A percentile compares a stretch with the other conserved stretches of the same genome.
Conservation (phyloP, 2,888 invertebrate species). For the Napeogenes inachia region DNA sequence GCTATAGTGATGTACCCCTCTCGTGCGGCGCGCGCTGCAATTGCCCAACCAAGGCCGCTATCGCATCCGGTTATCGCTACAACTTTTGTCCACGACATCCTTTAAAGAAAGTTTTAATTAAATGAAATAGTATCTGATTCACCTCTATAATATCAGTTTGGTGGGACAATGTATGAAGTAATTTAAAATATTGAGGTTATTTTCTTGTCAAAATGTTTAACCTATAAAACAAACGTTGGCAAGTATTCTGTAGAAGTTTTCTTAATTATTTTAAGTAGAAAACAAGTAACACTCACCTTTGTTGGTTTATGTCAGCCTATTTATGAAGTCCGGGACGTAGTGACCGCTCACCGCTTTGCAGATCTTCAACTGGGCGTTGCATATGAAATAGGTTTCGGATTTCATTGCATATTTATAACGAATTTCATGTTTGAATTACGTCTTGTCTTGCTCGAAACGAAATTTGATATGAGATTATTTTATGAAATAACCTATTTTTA, state of each 20-base stretch:
- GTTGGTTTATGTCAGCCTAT: slow-evolving; percentile 11
- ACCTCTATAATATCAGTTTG: not conserved
- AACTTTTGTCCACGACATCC: slow-evolving; percentile 59
- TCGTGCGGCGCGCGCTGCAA: slow-evolving; percentile 79
- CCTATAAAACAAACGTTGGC: not conserved
- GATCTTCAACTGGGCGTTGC: slow-evolving; percentile 39
- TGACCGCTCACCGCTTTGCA: slow-evolving; percentile 18
- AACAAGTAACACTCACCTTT: not conserved
- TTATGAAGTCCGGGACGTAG: slow-evolving; percentile 23
- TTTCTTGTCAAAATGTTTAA: not conserved
- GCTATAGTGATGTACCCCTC: slow-evolving; percentile 86
- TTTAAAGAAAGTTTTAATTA: slow-evolving; percentile 10
- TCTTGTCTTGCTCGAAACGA: slow-evolving; percentile 30
- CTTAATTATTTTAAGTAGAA: not conserved
- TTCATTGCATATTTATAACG: slow-evolving; percentile 70
- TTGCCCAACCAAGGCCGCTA: slow-evolving; percentile 87
- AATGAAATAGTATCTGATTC: slow-evolving; percentile 12
- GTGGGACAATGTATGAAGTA: not conserved
- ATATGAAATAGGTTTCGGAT: slow-evolving; percentile 66
- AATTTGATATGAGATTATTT: slow-evolving; percentile 7
- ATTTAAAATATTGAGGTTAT: not conserved
- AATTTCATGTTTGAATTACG: slow-evolving; percentile 57
- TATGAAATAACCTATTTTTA: too few relatives aligned
- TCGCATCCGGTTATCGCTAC: slow-evolving; percentile 91
- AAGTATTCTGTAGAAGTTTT: not conserved